Conservation (phyloP, 2,113 vertebrate species). For the Collichthys lucidus region DNA sequence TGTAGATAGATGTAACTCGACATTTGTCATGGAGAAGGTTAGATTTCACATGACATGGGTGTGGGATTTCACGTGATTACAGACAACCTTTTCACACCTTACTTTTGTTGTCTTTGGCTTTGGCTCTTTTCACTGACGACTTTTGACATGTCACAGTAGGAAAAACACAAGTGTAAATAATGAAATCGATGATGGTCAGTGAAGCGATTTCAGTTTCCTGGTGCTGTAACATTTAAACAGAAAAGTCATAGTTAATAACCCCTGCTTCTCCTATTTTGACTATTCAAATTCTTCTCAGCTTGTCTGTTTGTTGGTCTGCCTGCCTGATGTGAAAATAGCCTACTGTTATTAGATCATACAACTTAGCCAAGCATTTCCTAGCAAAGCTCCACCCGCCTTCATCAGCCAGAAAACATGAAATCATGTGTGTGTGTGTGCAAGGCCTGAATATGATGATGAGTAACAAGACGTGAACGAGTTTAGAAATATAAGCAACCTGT, state of each 20-base stretch:
- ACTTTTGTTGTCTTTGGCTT: background rate
- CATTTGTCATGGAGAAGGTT: background rate
- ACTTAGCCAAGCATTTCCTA: background rate
- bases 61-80: background rate
- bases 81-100: background rate
- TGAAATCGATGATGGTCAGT: background rate
- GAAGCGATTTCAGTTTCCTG: background rate
- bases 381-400: background rate
- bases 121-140: background rate
- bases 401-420: background rate
- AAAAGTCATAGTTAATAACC: too few relatives aligned
- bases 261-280: too few relatives aligned
- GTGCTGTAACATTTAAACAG: background rate
- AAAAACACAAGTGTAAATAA: background rate
- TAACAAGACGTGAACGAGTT: background rate
- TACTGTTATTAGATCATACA: background rate
- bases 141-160: background rate
- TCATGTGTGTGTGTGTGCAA: background rate
- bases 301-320: too few relatives aligned
- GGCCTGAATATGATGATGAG: background rate
- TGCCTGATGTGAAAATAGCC: too few relatives aligned
- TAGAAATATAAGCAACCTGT: background rate
- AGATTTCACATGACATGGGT: too few relatives aligned
- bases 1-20: background rate
- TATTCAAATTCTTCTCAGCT: too few relatives aligned